These are phyloP conservation scores for Oxyura jamaicensis DNA, from an alignment of 2,113 vertebrate species.

Conservation along the genomic window DNA sequence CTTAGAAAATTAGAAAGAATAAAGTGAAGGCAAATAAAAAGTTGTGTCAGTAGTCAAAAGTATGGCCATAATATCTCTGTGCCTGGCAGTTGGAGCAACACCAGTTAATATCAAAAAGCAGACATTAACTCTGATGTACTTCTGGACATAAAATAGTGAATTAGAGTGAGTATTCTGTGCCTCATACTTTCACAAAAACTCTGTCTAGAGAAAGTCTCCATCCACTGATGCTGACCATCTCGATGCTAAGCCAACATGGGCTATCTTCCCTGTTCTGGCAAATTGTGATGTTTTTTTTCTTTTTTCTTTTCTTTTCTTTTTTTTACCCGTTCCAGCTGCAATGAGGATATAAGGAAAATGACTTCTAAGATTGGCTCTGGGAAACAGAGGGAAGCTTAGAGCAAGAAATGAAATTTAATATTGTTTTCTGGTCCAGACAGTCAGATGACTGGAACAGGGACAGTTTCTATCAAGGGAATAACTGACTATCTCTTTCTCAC, in stretches of 20 bases:
- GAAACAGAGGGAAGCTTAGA: neutral
- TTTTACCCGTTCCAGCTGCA: neutral
- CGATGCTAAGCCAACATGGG: neutral
- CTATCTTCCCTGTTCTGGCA: neutral
- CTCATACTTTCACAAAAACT: neutral
- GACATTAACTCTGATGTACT: neutral
- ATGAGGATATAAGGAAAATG: neutral
- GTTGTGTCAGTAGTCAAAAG: neutral
- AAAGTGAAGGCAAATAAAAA: neutral
- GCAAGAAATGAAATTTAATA: neutral
- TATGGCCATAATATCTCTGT: neutral
- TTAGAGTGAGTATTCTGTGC: neutral
- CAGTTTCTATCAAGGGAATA: neutral
- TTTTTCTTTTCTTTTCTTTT: neutral
- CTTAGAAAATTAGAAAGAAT: neutral
- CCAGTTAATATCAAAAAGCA: neutral
- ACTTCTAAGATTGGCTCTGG: neutral
- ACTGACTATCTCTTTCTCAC: neutral
- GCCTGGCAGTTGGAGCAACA: neutral
- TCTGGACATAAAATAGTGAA: neutral
- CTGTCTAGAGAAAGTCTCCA: neutral
- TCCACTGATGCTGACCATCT: neutral
- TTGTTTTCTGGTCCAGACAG: neutral
- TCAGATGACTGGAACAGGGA: neutral
- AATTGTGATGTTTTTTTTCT: fast-evolving